Conservation (phyloP, 2,888 invertebrate species). For the Acholoe squamosa region DNA sequence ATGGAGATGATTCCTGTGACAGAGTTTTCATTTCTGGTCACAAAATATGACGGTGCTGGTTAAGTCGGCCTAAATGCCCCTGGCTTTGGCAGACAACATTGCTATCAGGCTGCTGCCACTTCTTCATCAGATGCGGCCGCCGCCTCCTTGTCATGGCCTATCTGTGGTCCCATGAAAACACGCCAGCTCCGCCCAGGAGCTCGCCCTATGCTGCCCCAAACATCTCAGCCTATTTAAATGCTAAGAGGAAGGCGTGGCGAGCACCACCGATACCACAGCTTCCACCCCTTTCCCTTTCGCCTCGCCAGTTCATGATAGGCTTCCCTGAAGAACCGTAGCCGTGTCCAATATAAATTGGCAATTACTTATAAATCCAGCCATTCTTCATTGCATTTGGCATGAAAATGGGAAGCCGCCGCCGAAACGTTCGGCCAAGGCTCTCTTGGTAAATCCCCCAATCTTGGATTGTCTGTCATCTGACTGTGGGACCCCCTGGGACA, state of each 20-base stretch:
- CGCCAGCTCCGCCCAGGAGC: constrained; percentile 11
- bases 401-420: constrained; percentile 22
- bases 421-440: constrained; percentile 11
- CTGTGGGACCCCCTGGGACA: neutral
- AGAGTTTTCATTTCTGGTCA: constrained; percentile 59
- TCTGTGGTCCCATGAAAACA: neutral
- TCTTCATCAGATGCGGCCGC: constrained; percentile 50
- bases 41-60: constrained; percentile 46
- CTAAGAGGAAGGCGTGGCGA: constrained; percentile 57
- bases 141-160: constrained; percentile 43
- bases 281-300: neutral
- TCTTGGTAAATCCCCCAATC: constrained; percentile 61
- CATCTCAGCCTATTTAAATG: constrained; percentile 61
- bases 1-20: constrained; percentile 56
- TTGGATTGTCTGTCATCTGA: constrained; percentile 56
- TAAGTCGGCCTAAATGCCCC: constrained; percentile 55
- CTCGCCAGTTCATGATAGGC: constrained; percentile 58
- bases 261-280: constrained; percentile 22
- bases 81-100: constrained; percentile 53
- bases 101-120: constrained; percentile 44
- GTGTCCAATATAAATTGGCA: constrained; percentile 57
- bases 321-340: constrained; percentile 42
- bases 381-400: constrained; percentile 61
- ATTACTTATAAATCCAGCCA: constrained; percentile 62
- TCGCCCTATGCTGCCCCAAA: constrained; percentile 23